Evolutionary conservation across 2,888 invertebrate genomes (phyloP), one percentile per base, ranked within the genome.

Genomic region (Tenodera sinensis): DNA sequence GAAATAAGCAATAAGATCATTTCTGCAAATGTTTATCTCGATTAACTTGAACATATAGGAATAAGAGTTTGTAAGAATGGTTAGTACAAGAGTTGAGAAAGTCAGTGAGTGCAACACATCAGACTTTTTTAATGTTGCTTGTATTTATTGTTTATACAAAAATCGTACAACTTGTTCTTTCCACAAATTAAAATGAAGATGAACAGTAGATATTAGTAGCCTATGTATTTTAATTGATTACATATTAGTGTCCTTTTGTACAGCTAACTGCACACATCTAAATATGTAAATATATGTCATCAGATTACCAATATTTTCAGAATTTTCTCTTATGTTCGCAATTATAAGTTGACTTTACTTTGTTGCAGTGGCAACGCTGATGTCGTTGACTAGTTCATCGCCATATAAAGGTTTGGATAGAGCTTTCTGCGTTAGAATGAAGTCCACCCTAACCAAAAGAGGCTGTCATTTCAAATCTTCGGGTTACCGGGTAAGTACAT

Each of bases 381-480:
- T 98, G 98, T 96, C 96, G 89, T 93, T 98, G 91, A 95, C 95
- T 87, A 95, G 96, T 25, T 96, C 95, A 90, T 95, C 96, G 89
- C 92, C 94, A 83, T 98, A 96, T 94, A 96, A 97, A 93, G 98
- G 98, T 83, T 96, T 97, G 94, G 98, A 98, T 92, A 94, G 98
- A 92, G 97, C 98, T 84, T 98, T 98, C 94, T 99, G 99, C 94
- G 95, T 99, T 87, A 95, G 99, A 91, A 99, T 99, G 99, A 99
- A 99, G 93, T 99, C 99, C 89, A 99, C 99, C 0, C 95, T 99
- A 90, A 99, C 99, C 87, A 99, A 99, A 94, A 95, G 99, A 92
- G 99, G 99, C 90, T 99, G 99, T 93, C 98, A 98, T 93, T 98
- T 98, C 94, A 98, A 98, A 94, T 98, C 98, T 83, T 98, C 98